Evolutionary conservation across 1,140 invertebrate genomes (phyloP).

Genomic region (Antheraea pernyi): DNA sequence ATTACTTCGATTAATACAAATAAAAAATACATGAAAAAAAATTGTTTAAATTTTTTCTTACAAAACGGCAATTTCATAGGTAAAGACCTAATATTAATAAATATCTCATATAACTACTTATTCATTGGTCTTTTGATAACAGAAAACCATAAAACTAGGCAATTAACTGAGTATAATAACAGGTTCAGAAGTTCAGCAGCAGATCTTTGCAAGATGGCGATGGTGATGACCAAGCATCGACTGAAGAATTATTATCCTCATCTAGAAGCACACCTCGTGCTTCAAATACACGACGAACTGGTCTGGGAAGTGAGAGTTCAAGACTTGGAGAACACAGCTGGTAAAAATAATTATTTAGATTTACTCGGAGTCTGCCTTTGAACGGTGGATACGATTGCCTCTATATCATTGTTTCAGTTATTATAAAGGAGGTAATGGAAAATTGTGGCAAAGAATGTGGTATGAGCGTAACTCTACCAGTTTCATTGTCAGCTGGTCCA

Average conservation of each 20-base stretch:
- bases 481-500: constrained; percentile 31
- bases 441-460: constrained; percentile 33
- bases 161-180: constrained; percentile 4
- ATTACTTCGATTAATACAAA: no score
- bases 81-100: no score
- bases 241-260: constrained; percentile 29
- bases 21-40: no score
- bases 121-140: no score
- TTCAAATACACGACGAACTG: constrained; percentile 83
- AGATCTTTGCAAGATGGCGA: constrained; percentile 82
- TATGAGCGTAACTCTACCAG: constrained; percentile 36
- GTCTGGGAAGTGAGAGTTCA: constrained; percentile 74
- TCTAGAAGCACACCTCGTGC: constrained; percentile 55
- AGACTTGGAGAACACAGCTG: constrained; percentile 39
- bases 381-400: no score
- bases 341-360: constrained; percentile 22
- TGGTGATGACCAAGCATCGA: constrained; percentile 65
- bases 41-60: no score
- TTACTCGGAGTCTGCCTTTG: no score
- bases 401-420: constrained; percentile 13
- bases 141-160: not conserved
- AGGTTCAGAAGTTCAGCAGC: constrained; percentile 83
- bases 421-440: constrained; percentile 42
- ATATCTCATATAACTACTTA: no score
- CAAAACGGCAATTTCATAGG: no score